Conservation (phyloP, 2,888 invertebrate species). For the Exocentrus adspersus region DNA sequence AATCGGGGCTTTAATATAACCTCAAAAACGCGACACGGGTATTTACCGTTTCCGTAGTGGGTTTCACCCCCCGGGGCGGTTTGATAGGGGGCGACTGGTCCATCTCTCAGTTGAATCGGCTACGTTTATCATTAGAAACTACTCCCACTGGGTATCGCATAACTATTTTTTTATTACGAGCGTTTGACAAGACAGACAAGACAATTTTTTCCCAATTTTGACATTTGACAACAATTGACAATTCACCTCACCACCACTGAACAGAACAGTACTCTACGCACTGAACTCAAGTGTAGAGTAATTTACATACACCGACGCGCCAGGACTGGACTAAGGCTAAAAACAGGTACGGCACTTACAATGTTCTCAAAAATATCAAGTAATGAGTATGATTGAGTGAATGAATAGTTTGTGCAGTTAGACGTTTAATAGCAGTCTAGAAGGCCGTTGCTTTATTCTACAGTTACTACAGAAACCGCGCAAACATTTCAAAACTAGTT, state of each 20-base stretch:
- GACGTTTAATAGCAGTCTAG: background rate
- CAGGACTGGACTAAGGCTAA: no score
- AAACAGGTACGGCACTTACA: background rate
- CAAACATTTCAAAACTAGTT: conserved; percentile 21
- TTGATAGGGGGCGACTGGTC: conserved; percentile 76
- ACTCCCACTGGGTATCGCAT: conserved; percentile 20
- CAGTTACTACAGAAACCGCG: conserved; percentile 6
- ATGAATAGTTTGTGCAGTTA: no score
- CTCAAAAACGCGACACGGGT: conserved; percentile 8
- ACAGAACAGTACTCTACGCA: no score
- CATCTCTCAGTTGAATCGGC: conserved; percentile 38
- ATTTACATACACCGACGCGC: no score
- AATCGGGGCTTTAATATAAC: conserved; percentile 30
- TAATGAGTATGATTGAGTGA: background rate
- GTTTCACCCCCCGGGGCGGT: conserved; percentile 87
- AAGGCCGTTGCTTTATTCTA: background rate
- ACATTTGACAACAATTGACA: conserved; percentile 18
- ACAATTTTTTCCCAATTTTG: conserved; percentile 13
- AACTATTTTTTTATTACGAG: conserved; percentile 13
- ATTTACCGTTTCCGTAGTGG: conserved; percentile 84
- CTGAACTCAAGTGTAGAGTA: no score
- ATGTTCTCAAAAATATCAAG: background rate
- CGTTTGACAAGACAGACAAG: conserved; percentile 15
- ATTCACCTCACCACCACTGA: no score
- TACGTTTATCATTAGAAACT: conserved; percentile 24